Evolutionary conservation across 2,888 invertebrate genomes (phyloP).

Genomic region (Mythimna albipuncta): DNA sequence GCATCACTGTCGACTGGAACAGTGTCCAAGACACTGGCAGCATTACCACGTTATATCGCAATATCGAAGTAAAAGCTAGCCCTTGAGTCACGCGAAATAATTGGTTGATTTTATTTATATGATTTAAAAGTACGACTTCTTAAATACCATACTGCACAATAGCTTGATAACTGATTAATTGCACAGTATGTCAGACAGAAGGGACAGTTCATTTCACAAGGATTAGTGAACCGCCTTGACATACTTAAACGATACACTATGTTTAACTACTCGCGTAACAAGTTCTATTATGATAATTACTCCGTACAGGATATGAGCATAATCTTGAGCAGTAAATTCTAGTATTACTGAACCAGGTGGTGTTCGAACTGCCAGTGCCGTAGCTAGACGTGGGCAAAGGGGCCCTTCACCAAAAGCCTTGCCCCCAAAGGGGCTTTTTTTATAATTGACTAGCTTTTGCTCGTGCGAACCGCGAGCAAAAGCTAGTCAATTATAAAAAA

Average conservation of each 20-base stretch:
- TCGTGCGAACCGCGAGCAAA: too few relatives aligned
- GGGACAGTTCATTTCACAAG: conserved; percentile 44
- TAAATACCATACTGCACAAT: conserved; percentile 2
- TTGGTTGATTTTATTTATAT: too few relatives aligned
- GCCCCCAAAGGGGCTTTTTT: too few relatives aligned
- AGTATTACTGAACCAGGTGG: not conserved
- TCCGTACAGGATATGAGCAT: conserved; percentile 53
- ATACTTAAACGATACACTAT: conserved; percentile 32
- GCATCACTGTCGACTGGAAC: too few relatives aligned
- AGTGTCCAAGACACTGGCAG: too few relatives aligned
- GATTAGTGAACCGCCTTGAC: conserved; percentile 49
- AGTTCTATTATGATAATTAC: conserved; percentile 35
- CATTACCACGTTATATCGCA: too few relatives aligned
- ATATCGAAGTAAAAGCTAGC: too few relatives aligned
- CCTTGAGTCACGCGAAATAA: too few relatives aligned
- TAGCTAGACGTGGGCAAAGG: too few relatives aligned
- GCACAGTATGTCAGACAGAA: conserved; percentile 1
- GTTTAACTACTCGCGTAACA: conserved; percentile 14
- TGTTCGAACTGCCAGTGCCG: not conserved
- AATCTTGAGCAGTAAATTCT: conserved; percentile 29
- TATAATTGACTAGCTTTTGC: too few relatives aligned
- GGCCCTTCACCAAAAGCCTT: too few relatives aligned
- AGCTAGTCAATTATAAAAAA: too few relatives aligned
- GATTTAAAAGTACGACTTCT: conserved; percentile 2
- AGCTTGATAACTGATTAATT: conserved; percentile 6